phyloP scores from a whole-genome alignment of 1,140 invertebrate species.

The Proctacanthus coquilletti region DNA sequence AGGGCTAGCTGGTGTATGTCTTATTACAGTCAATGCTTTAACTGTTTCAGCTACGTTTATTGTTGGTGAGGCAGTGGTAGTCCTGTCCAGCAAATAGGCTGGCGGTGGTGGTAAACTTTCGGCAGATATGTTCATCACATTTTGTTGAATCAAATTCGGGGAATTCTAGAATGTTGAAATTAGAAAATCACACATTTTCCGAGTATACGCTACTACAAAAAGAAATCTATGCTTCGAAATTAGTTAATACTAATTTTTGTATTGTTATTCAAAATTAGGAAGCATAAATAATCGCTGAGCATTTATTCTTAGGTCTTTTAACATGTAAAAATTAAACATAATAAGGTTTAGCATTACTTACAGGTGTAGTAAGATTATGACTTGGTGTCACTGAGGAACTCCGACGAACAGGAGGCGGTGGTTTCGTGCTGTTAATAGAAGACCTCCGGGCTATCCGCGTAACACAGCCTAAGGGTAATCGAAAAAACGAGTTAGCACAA shows the following conservation, averaged over 20 bases:
- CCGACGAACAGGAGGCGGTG: constrained; percentile 68
- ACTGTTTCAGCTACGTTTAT: constrained; percentile 74
- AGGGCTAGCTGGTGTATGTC: constrained; percentile 73
- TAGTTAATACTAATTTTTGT: too few relatives aligned
- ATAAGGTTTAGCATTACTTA: constrained; percentile 13
- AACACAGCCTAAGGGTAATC: constrained; percentile 14
- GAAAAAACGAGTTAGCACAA: too few relatives aligned
- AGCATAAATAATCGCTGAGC: too few relatives aligned
- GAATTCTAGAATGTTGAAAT: constrained; percentile 4
- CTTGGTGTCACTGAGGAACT: constrained; percentile 62
- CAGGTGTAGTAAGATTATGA: constrained; percentile 18
- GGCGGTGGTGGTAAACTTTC: constrained; percentile 72
- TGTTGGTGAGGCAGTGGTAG: constrained; percentile 12
- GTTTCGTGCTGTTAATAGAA: constrained; percentile 51
- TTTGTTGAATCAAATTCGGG: constrained; percentile 9
- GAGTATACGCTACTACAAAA: too few relatives aligned
- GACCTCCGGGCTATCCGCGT: constrained; percentile 26
- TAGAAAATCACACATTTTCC: not conserved
- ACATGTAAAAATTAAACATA: not conserved
- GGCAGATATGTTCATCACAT: constrained; percentile 18
- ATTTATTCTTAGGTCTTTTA: too few relatives aligned
- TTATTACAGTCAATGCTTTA: constrained; percentile 65
- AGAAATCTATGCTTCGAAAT: too few relatives aligned
- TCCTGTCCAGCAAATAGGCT: constrained; percentile 59
- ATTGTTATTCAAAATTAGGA: too few relatives aligned